Percentiles rank a stretch among this genome's conserved stretches.
Evolutionary conservation across 2,113 vertebrate genomes (phyloP).

Genomic region (Grallaria varia): DNA sequence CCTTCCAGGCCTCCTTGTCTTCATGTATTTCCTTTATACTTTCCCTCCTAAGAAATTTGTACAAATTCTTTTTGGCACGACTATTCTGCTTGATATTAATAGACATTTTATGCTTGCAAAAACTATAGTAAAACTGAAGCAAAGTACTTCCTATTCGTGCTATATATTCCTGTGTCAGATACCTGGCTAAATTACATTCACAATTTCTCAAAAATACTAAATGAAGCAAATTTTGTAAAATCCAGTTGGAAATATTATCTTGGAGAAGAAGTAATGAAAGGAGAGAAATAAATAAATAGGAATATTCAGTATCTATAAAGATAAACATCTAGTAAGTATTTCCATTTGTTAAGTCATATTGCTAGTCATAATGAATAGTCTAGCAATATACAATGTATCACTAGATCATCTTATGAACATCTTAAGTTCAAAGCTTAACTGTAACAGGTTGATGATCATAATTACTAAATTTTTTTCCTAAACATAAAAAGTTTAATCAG

Average conservation of each 20-base stretch:
- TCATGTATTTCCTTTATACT: slow-evolving; percentile 2
- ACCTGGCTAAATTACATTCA: background rate
- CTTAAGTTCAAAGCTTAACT: background rate
- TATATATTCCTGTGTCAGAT: background rate
- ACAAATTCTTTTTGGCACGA: background rate
- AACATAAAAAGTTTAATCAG: background rate
- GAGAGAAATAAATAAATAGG: background rate
- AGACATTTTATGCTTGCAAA: background rate
- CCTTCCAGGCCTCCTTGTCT: background rate
- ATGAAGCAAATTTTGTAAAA: background rate
- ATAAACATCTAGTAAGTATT: background rate
- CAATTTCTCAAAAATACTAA: background rate
- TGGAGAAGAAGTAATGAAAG: background rate
- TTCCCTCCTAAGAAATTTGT: background rate
- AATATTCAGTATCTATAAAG: background rate
- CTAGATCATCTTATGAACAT: background rate
- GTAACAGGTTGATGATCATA: background rate
- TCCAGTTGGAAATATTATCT: background rate
- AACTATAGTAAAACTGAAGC: background rate
- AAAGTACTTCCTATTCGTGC: background rate
- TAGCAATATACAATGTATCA: background rate
- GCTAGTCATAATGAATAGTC: background rate
- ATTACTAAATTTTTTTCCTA: background rate
- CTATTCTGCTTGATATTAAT: background rate
- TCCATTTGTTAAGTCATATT: background rate